phyloP scores from a whole-genome alignment of 2,797 vertebrate species.

The Coreius guichenoti region DNA sequence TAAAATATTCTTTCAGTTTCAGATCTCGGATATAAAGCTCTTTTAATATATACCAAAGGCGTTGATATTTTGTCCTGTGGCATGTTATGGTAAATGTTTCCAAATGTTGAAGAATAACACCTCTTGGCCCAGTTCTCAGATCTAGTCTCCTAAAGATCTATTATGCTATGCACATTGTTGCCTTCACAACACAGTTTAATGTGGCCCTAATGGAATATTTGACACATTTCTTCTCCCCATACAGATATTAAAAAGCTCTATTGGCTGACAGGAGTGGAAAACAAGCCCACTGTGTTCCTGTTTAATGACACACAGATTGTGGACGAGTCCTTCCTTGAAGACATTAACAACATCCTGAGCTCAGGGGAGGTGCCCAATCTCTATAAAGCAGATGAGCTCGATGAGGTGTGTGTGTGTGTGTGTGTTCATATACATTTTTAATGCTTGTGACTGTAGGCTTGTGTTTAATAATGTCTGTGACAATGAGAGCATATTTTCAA shows the following conservation, averaged over 20 bases:
- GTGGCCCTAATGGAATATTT: conserved; percentile 11
- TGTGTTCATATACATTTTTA: not conserved
- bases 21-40: not conserved
- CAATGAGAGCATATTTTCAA: conserved; percentile 11
- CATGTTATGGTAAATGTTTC: conserved; percentile 11
- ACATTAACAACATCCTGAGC: conserved; percentile 91
- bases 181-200: conserved; percentile 14
- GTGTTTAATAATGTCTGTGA: conserved; percentile 3
- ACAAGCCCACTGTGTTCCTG: conserved; percentile 86
- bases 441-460: not conserved
- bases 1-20: conserved; percentile 12
- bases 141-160: conserved; percentile 31
- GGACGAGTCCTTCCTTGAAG: conserved; percentile 86
- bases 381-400: conserved; percentile 88
- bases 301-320: conserved; percentile 87
- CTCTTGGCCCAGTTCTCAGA: not conserved
- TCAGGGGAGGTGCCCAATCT: conserved; percentile 91
- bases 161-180: not conserved
- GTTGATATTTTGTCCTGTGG: conserved; percentile 24
- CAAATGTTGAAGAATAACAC: conserved; percentile 13
- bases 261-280: conserved; percentile 83
- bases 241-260: conserved; percentile 90
- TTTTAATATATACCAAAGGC: not conserved
- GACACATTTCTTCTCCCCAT: conserved; percentile 42
- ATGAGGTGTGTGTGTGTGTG: conserved; percentile 80